These are phyloP conservation scores for Proisotoma minuta DNA, from an alignment of 2,888 invertebrate species.

Conservation along the genomic window DNA sequence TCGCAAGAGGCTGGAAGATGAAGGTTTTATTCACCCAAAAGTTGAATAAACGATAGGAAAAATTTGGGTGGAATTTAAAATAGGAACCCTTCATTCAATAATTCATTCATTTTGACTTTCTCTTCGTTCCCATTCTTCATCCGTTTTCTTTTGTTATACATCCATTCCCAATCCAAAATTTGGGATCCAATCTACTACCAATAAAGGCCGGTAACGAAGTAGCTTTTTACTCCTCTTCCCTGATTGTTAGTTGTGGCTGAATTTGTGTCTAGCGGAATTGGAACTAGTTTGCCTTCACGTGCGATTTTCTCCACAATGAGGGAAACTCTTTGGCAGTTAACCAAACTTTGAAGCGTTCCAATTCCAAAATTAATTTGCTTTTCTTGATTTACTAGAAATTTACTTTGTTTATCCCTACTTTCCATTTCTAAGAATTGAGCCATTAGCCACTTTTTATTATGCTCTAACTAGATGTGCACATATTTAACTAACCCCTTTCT, in stretches of 20 bases:
- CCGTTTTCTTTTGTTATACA: background rate
- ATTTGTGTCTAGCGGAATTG: too few species aligned
- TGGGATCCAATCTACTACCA: too few species aligned
- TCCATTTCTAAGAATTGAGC: too few species aligned
- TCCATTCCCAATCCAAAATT: background rate
- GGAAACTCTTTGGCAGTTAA: constrained; percentile 5
- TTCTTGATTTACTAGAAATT: background rate
- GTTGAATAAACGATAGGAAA: constrained; percentile 1
- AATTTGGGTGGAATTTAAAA: constrained; percentile 4
- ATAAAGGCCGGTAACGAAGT: too few species aligned
- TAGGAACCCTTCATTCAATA: constrained; percentile 2
- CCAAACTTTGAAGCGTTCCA: background rate
- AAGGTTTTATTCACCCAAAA: background rate
- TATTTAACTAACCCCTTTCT: too few species aligned
- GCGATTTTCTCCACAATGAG: background rate
- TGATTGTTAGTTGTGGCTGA: background rate
- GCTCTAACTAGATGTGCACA: too few species aligned
- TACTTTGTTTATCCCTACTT: background rate
- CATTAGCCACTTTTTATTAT: too few species aligned
- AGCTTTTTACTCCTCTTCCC: too few species aligned
- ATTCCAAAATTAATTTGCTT: constrained; percentile 5
- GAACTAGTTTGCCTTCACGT: background rate
- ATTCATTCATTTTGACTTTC: constrained; percentile 10
- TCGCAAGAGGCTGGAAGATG: background rate
- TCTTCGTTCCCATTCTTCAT: background rate